These are phyloP conservation scores for Dorcus parallelipipedus DNA, from an alignment of 2,888 invertebrate genomes.

Conservation along the genomic window DNA sequence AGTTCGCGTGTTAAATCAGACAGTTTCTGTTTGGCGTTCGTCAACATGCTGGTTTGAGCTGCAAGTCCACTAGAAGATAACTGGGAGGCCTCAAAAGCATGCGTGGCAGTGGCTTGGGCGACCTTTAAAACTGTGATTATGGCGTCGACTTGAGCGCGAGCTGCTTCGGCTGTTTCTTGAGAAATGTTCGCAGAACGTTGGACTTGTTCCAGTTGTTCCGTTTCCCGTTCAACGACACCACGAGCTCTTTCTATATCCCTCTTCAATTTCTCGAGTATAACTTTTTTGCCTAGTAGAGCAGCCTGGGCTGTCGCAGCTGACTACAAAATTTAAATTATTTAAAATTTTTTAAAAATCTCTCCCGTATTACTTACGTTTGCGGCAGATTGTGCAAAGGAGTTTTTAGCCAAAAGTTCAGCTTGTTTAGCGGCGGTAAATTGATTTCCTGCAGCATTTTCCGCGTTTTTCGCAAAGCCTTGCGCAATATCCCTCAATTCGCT, in stretches of 20 bases:
- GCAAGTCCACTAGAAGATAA: conserved; percentile 73
- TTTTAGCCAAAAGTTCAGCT: conserved; percentile 1
- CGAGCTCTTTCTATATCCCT: conserved; percentile 72
- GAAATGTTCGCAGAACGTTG: conserved; percentile 67
- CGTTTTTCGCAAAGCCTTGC: conserved; percentile 4
- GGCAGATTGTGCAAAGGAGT: conserved; percentile 2
- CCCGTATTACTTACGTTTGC: neutral
- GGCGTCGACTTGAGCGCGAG: conserved; percentile 58
- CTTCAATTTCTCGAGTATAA: conserved; percentile 55
- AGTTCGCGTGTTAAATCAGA: conserved; percentile 65
- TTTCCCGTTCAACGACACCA: conserved; percentile 64
- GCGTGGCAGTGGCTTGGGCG: conserved; percentile 71
- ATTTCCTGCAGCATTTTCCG: conserved; percentile 2
- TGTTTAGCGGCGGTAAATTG: conserved; percentile 1
- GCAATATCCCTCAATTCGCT: neutral
- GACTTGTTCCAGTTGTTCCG: conserved; percentile 69
- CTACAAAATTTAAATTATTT: conserved; percentile 40
- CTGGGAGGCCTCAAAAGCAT: conserved; percentile 68
- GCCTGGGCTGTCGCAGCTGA: conserved; percentile 64
- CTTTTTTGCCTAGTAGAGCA: conserved; percentile 62
- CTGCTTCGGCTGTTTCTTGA: conserved; percentile 63
- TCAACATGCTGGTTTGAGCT: conserved; percentile 74
- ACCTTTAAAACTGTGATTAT: conserved; percentile 72
- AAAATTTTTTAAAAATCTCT: neutral
- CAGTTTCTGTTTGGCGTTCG: conserved; percentile 67